phyloP scores from a whole-genome alignment of 2,113 vertebrate species.

The Panthera uncia region DNA sequence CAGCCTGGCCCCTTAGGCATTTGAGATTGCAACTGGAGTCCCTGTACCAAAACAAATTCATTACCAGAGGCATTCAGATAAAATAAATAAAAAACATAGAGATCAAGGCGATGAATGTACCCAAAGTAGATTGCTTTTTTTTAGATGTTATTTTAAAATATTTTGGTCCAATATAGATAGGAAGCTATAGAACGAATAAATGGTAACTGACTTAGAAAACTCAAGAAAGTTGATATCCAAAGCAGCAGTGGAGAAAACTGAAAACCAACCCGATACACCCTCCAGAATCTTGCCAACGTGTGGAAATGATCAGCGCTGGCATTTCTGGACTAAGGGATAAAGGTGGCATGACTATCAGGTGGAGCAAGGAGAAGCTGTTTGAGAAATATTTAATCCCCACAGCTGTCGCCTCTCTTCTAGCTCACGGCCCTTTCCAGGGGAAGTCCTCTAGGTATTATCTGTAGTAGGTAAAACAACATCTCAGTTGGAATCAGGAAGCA shows the following conservation, averaged over 20 bases:
- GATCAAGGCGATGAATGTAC: neutral
- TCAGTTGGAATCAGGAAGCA: neutral
- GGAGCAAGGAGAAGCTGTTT: too few species aligned
- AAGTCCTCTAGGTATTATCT: neutral
- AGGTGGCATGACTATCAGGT: neutral
- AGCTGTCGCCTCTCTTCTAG: neutral
- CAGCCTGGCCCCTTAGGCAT: neutral
- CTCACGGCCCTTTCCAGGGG: neutral
- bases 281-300: neutral
- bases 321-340: neutral
- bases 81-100: neutral
- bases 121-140: neutral
- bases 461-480: neutral
- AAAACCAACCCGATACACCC: neutral
- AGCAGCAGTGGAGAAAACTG: neutral
- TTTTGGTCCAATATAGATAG: neutral
- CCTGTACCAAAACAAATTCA: neutral
- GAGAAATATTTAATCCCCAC: neutral
- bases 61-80: neutral
- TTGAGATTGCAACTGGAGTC: neutral
- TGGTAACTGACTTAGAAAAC: conserved; percentile 15
- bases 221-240: neutral
- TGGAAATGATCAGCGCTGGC: neutral
- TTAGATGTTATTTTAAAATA: neutral
- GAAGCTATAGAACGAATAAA: neutral